phyloP scores from a whole-genome alignment of 2,113 vertebrate species.

The Enhydra lutris region DNA sequence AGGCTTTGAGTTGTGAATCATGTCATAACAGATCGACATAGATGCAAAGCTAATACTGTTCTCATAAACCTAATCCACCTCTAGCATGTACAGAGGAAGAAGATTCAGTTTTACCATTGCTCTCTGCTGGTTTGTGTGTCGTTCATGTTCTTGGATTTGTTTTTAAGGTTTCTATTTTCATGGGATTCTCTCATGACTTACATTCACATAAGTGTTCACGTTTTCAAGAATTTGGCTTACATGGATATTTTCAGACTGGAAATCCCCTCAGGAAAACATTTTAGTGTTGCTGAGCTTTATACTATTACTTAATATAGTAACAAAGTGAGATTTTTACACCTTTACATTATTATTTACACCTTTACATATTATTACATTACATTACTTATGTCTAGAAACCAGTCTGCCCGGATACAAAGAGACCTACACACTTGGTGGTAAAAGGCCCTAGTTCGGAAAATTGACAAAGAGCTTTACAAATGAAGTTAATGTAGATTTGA shows the following conservation, averaged over 20 bases:
- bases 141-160: background rate
- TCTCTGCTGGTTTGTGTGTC: background rate
- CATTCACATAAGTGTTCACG: background rate
- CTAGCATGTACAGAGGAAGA: background rate
- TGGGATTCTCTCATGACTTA: background rate
- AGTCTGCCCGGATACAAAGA: background rate
- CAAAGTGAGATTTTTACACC: background rate
- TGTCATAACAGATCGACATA: background rate
- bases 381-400: background rate
- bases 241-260: background rate
- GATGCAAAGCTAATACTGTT: background rate
- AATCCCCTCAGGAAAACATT: background rate
- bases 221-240: background rate
- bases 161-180: slow-evolving; percentile 37
- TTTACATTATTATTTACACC: background rate
- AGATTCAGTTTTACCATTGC: background rate
- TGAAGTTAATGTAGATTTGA: slow-evolving; percentile 29
- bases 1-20: background rate
- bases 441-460: background rate
- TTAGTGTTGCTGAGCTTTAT: background rate
- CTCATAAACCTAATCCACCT: background rate
- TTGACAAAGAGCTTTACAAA: slow-evolving; percentile 4
- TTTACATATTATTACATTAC: background rate
- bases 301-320: background rate
- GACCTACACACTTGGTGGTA: background rate